Base-by-base conservation (phyloP, 1,140 invertebrate genomes). In the Heliothis virescens region DNA sequence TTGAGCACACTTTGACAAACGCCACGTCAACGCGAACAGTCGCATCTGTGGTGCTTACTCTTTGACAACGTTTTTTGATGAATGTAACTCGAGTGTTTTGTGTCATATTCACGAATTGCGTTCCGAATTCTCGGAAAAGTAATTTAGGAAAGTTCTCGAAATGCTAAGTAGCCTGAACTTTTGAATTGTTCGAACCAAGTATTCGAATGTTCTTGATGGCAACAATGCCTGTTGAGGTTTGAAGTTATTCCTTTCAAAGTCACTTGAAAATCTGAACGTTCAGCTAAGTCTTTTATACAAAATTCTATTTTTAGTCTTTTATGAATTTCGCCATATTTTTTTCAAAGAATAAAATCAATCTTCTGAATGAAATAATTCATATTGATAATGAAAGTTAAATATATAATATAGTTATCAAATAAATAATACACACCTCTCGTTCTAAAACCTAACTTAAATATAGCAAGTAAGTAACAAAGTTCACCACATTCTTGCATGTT, bases 21-120 rank as follows among this genome's bases (percentile, higher is more conserved):
- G 48, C 69, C 55, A 48, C 79, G 79, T 78, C 83, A 84, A 62
- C 60, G 57, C 47, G 50, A 52, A 80, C 72, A 80, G 79, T 77
- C 73, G 41, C 80, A 74, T 86, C 82, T 86, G 65, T 29, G 62
- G 75, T 67, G 52, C 63, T 80, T 73, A 67, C 78, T 76, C 76
- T 81, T 77, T 79, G 76, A 71, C 65, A 77, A 72, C 50, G 48
- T 79, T 79, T 78, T 82, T 21, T 18, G 78, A 62, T 60, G 34
- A 81, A 79, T 62, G 65, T 34, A 7, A 62, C 55, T 73, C 7
- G 41, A 79, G 78, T 72, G 13, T 62, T 60, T 34, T 69, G 72
- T 79, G 79, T 79, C 69, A 74, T 50, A 73, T 80, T 26, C 60
- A 80, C 26, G 41, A 47, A 57, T 29, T 47, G 15, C n/a, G 34